phyloP scores from a whole-genome alignment of 2,797 vertebrate genomes.

The Chelon labrosus region DNA sequence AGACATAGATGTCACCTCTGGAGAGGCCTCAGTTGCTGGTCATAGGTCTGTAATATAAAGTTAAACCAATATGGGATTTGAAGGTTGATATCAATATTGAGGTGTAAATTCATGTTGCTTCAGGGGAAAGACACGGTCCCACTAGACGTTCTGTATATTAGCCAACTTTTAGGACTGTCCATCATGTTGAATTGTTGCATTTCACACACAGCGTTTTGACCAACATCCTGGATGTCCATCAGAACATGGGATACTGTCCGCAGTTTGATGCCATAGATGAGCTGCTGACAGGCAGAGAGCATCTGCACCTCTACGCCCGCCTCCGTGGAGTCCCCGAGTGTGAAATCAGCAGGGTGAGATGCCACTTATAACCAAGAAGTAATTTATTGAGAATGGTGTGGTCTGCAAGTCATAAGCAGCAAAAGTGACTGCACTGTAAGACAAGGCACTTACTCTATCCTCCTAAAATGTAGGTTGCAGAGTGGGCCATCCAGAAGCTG shows the following conservation, averaged over 20 bases:
- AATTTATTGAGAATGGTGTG: background rate
- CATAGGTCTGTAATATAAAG: conserved; percentile 81
- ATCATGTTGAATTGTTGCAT: background rate
- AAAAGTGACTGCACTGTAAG: background rate
- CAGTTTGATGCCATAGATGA: conserved; percentile 96
- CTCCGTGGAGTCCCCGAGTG: conserved; percentile 91
- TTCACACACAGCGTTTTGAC: conserved; percentile 87
- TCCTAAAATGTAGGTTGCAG: conserved; percentile 85
- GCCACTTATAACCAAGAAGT: background rate
- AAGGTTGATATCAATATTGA: background rate
- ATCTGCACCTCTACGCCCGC: conserved; percentile 92
- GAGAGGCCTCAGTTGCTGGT: conserved; percentile 90
- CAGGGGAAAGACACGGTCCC: no score
- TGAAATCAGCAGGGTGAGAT: conserved; percentile 89
- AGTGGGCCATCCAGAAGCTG: conserved; percentile 93
- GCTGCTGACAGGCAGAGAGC: conserved; percentile 93
- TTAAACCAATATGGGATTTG: background rate
- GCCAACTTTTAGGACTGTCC: background rate
- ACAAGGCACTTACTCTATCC: background rate
- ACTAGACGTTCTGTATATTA: background rate
- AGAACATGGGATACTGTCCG: conserved; percentile 97
- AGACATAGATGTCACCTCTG: conserved; percentile 91
- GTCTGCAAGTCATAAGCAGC: no score
- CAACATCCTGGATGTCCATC: conserved; percentile 91
- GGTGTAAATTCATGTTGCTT: background rate